A percentile compares a stretch with the other conserved stretches of the same genome.
Evolutionary conservation across 2,888 invertebrate genomes (phyloP).

Genomic region (Ischnura elegans): DNA sequence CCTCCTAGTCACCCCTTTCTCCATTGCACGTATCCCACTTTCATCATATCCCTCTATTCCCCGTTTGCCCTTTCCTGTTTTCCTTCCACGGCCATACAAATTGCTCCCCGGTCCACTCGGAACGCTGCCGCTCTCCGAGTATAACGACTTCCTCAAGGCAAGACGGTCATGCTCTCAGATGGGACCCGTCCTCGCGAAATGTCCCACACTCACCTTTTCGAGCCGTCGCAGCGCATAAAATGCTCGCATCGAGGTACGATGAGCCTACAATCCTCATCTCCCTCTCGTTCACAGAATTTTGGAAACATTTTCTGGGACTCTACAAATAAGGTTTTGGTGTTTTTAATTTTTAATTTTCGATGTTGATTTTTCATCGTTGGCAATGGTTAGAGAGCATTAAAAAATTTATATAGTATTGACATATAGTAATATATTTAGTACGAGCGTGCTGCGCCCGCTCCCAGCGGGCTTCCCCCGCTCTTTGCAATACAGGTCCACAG

Average conservation of each 20-base stretch:
- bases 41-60: neutral
- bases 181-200: neutral
- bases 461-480: no score
- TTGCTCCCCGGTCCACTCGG: neutral
- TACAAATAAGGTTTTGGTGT: neutral
- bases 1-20: neutral
- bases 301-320: no score
- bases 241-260: neutral
- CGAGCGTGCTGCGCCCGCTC: no score
- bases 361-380: neutral
- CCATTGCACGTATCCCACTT: neutral
- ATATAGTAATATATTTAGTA: no score
- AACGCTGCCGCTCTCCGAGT: neutral
- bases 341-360: neutral
- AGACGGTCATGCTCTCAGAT: neutral
- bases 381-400: neutral
- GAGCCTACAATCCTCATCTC: neutral
- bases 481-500: no score
- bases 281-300: no score
- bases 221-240: neutral
- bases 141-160: neutral
- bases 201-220: neutral
- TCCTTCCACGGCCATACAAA: neutral
- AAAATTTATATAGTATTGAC: no score
- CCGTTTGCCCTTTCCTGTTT: neutral